A percentile compares a stretch with the other conserved stretches of the same genome.
Conservation (phyloP, 2,888 invertebrate species). For the Diaprepes abbreviatus region DNA sequence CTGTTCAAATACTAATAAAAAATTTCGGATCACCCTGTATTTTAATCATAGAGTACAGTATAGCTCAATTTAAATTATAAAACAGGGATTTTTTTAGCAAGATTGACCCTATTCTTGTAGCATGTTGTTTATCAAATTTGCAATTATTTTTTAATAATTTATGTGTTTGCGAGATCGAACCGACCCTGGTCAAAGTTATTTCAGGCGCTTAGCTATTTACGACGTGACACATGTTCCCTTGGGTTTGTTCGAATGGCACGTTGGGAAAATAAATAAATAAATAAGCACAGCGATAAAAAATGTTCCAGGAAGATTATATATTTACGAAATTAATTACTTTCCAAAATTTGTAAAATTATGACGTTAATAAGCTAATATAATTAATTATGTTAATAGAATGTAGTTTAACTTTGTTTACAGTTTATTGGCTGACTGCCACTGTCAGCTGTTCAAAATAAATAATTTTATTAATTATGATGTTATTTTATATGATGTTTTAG, state of each 20-base stretch:
- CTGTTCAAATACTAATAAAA: too few relatives aligned
- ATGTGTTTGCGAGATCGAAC: slow-evolving; percentile 37
- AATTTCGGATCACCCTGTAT: too few relatives aligned
- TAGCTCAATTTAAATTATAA: too few relatives aligned
- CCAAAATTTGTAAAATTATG: not conserved
- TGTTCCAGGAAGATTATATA: slow-evolving; percentile 13
- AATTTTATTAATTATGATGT: too few relatives aligned
- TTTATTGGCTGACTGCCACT: not conserved
- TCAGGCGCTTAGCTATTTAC: slow-evolving; percentile 53
- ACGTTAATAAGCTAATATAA: not conserved
- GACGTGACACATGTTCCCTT: slow-evolving; percentile 42
- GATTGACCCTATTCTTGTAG: not conserved
- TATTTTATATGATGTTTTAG: too few relatives aligned
- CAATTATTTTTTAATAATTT: slow-evolving; percentile 42
- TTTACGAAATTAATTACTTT: not conserved
- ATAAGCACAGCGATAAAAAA: slow-evolving; percentile 15
- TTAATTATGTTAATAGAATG: not conserved
- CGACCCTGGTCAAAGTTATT: slow-evolving; percentile 60
- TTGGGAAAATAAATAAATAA: slow-evolving; percentile 41
- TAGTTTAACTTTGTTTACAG: not conserved
- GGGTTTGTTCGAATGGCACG: slow-evolving; percentile 41
- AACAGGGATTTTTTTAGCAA: not conserved
- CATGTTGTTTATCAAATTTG: slow-evolving; percentile 36
- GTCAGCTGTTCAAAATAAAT: not conserved
- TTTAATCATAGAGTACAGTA: too few relatives aligned